Percentiles rank a stretch among this genome's conserved stretches.
Conservation (phyloP, 2,888 invertebrate species). For the Rapana venosa region DNA sequence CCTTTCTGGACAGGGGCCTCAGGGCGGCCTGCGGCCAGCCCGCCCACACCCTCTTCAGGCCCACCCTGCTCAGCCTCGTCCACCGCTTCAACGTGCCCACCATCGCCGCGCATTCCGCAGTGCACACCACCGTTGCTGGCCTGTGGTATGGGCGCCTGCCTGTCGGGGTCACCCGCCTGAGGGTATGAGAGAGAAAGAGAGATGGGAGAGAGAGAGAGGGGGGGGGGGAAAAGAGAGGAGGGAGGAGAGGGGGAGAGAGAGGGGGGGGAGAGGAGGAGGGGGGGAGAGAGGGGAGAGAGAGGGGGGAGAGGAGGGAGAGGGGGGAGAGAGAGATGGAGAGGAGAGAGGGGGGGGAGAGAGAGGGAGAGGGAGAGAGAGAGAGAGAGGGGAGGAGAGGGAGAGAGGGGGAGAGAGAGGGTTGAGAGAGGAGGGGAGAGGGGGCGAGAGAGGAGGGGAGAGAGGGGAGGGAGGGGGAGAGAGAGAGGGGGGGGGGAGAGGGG, state of each 20-base stretch:
- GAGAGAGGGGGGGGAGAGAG: neutral
- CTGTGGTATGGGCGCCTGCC: neutral
- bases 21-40: neutral
- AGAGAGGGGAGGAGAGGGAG: neutral
- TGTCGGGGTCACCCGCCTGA: neutral
- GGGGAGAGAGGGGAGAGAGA: neutral
- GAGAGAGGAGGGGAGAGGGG: neutral
- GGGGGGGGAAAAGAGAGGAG: neutral
- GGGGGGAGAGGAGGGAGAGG: neutral
- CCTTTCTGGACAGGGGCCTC: neutral
- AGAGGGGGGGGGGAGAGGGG: too few relatives aligned
- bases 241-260: neutral
- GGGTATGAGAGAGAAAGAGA: neutral
- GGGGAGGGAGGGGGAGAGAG: too few relatives aligned
- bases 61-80: neutral
- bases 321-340: neutral
- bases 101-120: neutral
- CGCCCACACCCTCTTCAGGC: neutral
- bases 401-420: neutral
- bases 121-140: neutral
- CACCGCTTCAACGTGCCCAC: neutral
- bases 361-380: neutral
- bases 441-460: too few relatives aligned
- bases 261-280: neutral
- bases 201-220: neutral